phyloP scores from a whole-genome alignment of 2,113 vertebrate species.

The Callocephalon fimbriatum region DNA sequence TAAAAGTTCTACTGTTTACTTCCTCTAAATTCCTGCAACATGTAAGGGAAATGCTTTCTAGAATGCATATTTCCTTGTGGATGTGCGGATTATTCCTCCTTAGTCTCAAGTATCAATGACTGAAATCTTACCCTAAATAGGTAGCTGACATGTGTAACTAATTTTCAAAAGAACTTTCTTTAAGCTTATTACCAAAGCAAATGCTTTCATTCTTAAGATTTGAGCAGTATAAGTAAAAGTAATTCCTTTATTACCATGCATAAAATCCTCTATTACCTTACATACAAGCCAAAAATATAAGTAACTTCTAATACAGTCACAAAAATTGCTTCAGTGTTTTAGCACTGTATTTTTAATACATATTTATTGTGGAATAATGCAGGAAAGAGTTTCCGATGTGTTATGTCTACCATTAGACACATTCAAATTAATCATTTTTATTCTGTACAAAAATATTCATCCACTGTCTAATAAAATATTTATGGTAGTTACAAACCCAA shows the following conservation, averaged over 20 bases:
- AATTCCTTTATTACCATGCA: background rate
- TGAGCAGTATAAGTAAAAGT: background rate
- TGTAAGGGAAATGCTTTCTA: background rate
- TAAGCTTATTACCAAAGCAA: constrained; percentile 29
- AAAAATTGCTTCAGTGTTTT: background rate
- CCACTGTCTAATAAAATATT: background rate
- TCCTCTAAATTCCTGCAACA: background rate
- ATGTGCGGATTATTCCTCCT: background rate
- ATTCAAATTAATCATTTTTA: background rate
- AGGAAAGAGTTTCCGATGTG: background rate
- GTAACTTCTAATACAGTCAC: background rate
- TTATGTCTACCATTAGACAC: background rate
- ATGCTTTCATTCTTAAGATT: background rate
- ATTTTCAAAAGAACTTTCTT: constrained; percentile 33
- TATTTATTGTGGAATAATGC: background rate
- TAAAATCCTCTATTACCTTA: background rate
- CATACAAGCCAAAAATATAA: background rate
- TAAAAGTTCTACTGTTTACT: background rate
- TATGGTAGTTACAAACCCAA: background rate
- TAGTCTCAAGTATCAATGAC: background rate
- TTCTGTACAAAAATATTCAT: background rate
- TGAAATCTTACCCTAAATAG: constrained; percentile 13
- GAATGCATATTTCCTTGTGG: constrained; percentile 29
- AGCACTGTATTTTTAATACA: background rate
- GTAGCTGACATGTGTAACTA: constrained; percentile 20